These are phyloP conservation scores for Choloepus didactylus DNA, from an alignment of 2,797 vertebrate genomes.

Conservation along the genomic window DNA sequence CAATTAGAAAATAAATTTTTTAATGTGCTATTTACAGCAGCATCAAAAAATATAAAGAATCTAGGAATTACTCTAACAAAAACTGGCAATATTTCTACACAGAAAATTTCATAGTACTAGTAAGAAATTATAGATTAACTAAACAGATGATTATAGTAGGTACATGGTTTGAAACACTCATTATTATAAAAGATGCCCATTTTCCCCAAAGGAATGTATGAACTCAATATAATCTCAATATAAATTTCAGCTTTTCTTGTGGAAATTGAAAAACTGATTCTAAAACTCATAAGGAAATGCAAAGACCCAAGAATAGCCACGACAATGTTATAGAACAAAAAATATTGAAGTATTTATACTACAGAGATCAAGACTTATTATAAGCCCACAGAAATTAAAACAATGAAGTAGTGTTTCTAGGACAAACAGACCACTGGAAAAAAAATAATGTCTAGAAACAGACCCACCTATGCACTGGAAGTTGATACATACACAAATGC, in stretches of 20 bases:
- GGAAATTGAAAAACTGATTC: neutral
- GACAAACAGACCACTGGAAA: neutral
- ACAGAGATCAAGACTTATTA: conserved; percentile 2
- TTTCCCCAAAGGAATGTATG: neutral
- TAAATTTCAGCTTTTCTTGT: neutral
- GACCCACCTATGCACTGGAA: neutral
- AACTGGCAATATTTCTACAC: neutral
- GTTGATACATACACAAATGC: neutral
- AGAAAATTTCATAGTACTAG: neutral
- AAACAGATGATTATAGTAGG: neutral
- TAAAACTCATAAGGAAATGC: neutral
- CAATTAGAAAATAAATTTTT: conserved; percentile 15
- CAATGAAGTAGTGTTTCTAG: neutral
- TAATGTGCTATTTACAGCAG: neutral
- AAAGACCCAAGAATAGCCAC: conserved; percentile 10
- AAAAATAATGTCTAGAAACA: conserved; percentile 18
- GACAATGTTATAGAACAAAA: neutral
- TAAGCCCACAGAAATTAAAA: conserved; percentile 24
- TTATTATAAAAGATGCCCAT: neutral
- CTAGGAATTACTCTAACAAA: neutral
- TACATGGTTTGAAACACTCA: neutral
- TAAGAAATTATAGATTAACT: neutral
- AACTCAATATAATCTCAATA: neutral
- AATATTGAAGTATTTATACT: neutral
- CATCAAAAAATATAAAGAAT: conserved; percentile 4